These are phyloP conservation scores for Drosophila athabasca DNA, from an alignment of 1,140 invertebrate genomes.

Conservation along the genomic window DNA sequence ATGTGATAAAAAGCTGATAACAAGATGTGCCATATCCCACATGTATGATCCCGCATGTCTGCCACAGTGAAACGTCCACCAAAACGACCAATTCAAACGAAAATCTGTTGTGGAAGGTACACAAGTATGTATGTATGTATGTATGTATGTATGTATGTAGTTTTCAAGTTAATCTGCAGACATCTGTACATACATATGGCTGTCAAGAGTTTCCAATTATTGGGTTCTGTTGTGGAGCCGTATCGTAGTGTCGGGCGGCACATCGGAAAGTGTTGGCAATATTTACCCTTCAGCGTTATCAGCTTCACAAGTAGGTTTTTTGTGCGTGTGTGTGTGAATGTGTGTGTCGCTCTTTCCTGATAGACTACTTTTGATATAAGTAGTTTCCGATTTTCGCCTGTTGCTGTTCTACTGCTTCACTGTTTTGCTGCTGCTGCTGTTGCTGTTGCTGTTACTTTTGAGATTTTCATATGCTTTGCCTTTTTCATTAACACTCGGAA, in stretches of 20 bases:
- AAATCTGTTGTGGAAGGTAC: too few relatives aligned
- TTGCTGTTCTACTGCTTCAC: constrained; percentile 16
- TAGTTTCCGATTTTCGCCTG: constrained; percentile 5
- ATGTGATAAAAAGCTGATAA: constrained; percentile 18
- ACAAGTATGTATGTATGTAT: too few relatives aligned
- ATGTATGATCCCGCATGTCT: too few relatives aligned
- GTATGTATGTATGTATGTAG: too few relatives aligned
- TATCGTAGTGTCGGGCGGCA: too few relatives aligned
- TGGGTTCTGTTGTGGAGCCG: too few relatives aligned
- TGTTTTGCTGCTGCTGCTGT: constrained; percentile 22
- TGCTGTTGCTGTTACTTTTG: constrained; percentile 12
- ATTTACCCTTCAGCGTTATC: constrained; percentile 56
- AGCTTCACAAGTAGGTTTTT: constrained; percentile 44
- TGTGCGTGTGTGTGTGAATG: constrained; percentile 8
- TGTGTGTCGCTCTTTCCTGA: constrained; percentile 19
- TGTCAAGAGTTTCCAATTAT: too few relatives aligned
- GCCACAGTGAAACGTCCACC: too few relatives aligned
- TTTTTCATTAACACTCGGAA: constrained; percentile 51
- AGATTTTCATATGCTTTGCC: constrained; percentile 39
- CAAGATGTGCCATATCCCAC: not conserved
- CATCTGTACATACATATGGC: not conserved
- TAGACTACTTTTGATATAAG: too few relatives aligned
- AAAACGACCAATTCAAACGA: too few relatives aligned
- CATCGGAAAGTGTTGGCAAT: constrained; percentile 38
- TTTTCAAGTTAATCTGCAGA: not conserved